These are phyloP conservation scores for Picus viridis DNA, from an alignment of 2,797 vertebrate genomes.

Conservation along the genomic window DNA sequence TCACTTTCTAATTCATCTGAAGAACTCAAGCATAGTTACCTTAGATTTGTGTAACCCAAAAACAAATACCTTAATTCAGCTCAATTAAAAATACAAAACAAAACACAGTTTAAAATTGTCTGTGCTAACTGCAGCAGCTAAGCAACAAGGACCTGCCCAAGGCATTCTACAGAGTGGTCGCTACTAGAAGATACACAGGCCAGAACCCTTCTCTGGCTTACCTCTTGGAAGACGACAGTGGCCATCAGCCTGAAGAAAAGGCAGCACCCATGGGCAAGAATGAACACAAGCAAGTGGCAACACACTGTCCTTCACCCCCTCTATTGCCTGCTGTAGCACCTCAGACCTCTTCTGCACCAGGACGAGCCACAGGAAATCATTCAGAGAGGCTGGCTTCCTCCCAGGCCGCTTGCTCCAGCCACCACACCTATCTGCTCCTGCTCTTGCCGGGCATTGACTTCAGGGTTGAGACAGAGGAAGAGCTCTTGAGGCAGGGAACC, in stretches of 20 bases:
- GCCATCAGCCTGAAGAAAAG: not conserved
- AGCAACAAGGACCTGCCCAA: not conserved
- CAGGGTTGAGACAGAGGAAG: not conserved
- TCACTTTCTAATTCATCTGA: not conserved
- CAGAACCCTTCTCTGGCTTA: slow-evolving; percentile 35
- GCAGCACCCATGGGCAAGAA: slow-evolving; percentile 16
- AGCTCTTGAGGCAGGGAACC: not conserved
- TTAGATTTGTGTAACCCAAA: not conserved
- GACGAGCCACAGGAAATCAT: not conserved
- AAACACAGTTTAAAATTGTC: not conserved
- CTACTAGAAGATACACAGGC: not conserved
- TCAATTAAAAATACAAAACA: not conserved
- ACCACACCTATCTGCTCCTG: slow-evolving; percentile 39
- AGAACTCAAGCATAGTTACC: not conserved
- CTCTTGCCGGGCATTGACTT: not conserved
- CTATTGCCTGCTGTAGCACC: slow-evolving; percentile 17
- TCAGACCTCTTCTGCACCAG: slow-evolving; percentile 33
- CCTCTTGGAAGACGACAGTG: not conserved
- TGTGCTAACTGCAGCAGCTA: not conserved
- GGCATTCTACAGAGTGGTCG: not conserved
- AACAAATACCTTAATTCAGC: not conserved
- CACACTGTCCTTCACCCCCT: slow-evolving; percentile 33
- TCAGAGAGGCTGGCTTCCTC: not conserved
- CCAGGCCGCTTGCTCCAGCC: not conserved
- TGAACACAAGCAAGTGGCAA: slow-evolving; percentile 7